phyloP scores from a whole-genome alignment of 2,888 invertebrate genomes.

The Calameuta idolon region DNA sequence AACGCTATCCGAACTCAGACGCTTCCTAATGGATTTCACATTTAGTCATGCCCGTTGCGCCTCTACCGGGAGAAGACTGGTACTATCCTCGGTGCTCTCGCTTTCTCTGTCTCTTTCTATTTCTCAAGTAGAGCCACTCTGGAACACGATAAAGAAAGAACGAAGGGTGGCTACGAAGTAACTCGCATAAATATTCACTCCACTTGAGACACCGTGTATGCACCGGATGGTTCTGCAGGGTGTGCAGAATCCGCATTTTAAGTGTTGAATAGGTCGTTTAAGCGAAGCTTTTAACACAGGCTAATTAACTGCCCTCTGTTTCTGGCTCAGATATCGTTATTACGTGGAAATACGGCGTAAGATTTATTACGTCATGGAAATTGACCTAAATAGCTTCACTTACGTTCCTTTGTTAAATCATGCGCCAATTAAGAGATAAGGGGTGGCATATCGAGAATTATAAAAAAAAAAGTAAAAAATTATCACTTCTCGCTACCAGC shows the following conservation, averaged over 20 bases:
- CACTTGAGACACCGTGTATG: constrained; percentile 8
- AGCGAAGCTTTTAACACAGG: constrained; percentile 48
- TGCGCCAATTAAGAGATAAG: neutral
- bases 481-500: neutral
- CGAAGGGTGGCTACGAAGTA: neutral
- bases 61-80: neutral
- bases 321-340: neutral
- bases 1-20: constrained; percentile 23
- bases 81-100: neutral
- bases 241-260: constrained; percentile 32
- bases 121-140: neutral
- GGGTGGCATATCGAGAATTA: neutral
- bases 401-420: neutral
- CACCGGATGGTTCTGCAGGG: constrained; percentile 2
- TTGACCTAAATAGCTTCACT: neutral
- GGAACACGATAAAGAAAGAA: constrained; percentile 12
- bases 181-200: constrained; percentile 10
- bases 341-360: neutral
- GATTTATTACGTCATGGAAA: neutral
- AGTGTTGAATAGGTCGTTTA: constrained; percentile 49
- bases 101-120: neutral
- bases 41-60: constrained; percentile 28
- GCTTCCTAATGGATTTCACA: constrained; percentile 49
- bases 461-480: neutral
- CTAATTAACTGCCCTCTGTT: constrained; percentile 46